A percentile compares a stretch with the other conserved stretches of the same genome.
Evolutionary conservation across 2,888 invertebrate species (phyloP).

Genomic region (Synanthedon myopaeformis): DNA sequence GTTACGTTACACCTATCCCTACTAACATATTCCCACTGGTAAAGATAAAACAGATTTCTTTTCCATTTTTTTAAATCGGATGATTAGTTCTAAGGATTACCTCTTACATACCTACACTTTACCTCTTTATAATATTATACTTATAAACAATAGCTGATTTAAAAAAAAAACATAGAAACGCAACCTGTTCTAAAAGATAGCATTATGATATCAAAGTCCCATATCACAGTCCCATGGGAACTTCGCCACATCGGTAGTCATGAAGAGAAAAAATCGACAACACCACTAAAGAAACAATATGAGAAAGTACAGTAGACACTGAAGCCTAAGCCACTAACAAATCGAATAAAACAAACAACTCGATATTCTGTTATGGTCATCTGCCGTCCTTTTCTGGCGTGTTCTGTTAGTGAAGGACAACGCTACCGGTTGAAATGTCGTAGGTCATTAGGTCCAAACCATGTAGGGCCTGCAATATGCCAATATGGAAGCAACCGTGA

Average conservation of each 20-base stretch:
- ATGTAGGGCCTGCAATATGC: slow-evolving; percentile 66
- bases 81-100: too few relatives aligned
- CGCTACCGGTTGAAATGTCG: slow-evolving; percentile 63
- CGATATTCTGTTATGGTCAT: slow-evolving; percentile 62
- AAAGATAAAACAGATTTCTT: too few relatives aligned
- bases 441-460: slow-evolving; percentile 67
- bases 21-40: too few relatives aligned
- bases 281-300: slow-evolving; percentile 46
- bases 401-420: slow-evolving; percentile 30
- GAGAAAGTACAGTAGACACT: slow-evolving; percentile 48
- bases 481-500: slow-evolving; percentile 66
- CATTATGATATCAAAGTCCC: background rate
- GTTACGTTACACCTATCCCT: too few relatives aligned
- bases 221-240: slow-evolving; percentile 12
- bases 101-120: too few relatives aligned
- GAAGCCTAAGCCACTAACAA: slow-evolving; percentile 50
- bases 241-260: slow-evolving; percentile 9
- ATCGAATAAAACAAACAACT: slow-evolving; percentile 61
- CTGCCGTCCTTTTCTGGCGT: slow-evolving; percentile 32
- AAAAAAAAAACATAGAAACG: too few relatives aligned
- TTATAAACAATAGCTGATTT: too few relatives aligned
- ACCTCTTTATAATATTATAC: too few relatives aligned
- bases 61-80: too few relatives aligned
- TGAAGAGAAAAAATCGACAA: slow-evolving; percentile 18
- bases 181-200: too few relatives aligned